Base-by-base conservation (phyloP, 2,888 invertebrate genomes). In the Yponomeuta cagnagella region DNA sequence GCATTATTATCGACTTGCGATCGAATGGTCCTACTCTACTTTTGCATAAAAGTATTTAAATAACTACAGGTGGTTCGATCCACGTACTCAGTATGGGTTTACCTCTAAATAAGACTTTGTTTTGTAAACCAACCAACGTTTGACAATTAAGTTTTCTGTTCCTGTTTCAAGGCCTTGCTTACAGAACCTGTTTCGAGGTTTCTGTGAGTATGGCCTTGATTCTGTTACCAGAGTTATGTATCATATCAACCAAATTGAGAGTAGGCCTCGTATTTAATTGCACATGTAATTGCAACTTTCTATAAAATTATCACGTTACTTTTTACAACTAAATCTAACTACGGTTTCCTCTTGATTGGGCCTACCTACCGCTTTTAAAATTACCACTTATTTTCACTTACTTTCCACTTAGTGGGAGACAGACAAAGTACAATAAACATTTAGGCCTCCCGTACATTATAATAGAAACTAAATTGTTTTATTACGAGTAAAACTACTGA, bases 401-500 rank as follows among this genome's bases (percentile, higher is more conserved):
- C 67, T 68, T 43, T 68, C 68, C 12, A 33, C 23, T 65, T 23
- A 65, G 30, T 68, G 15, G 37, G 10, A 67, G 15, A 68, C 30
- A 58, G 33, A 52, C 33, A 58, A 33, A 69, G 58, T 30, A 58
- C 23, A 9, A 69, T 52, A 69, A 69, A 69, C 52, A 15, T 58
- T 69, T 31, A 10, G 33, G 52, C 69, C n/a, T 58, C 15, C 30
- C 48, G 52, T 43, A 67, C 67, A 68, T 70, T 66, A 64, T 72
- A 72, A 65, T 72, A 58, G 66, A 70, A 68, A 64, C 48, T 30
- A 69, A 70, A 68, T 72, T 72, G 68, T 70, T 64, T 68, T 70
- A 72, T 70, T 72, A 70, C 70, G 64, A 64, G 48, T 63, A 33
- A 75, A 76, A 78, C 73, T 71, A 70, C 58, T 70, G 72, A 76